Evolutionary conservation across 2,888 invertebrate species (phyloP).

Genomic region (Drosophila pegasa): DNA sequence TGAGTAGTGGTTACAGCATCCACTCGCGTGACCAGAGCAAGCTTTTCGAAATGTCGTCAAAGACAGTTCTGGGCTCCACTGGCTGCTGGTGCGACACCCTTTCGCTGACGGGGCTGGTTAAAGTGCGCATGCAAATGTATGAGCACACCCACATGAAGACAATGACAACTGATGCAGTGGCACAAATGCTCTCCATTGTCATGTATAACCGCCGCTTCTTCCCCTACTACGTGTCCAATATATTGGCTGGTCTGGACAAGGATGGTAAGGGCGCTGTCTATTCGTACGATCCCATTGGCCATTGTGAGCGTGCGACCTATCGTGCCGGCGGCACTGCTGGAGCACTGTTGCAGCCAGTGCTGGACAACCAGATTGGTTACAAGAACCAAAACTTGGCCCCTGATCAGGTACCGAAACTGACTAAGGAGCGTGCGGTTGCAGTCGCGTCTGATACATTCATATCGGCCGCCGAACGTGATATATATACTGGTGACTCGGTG

Average conservation of each 20-base stretch:
- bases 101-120: conserved; percentile 93
- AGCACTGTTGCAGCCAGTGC: conserved; percentile 94
- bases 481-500: conserved; percentile 97
- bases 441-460: conserved; percentile 98
- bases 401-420: conserved; percentile 86
- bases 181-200: conserved; percentile 98
- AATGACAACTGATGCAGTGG: conserved; percentile 96
- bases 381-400: conserved; percentile 90
- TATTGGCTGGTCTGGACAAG: conserved; percentile 96
- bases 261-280: conserved; percentile 97
- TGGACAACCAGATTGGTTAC: conserved; percentile 97
- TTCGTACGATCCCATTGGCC: conserved; percentile 99
- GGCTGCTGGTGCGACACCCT: conserved; percentile 99
- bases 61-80: conserved; percentile 95
- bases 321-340: conserved; percentile 97
- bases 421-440: conserved; percentile 92
- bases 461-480: conserved; percentile 98
- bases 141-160: conserved; percentile 96
- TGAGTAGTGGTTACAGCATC: conserved; percentile 96
- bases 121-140: conserved; percentile 97
- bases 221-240: conserved; percentile 98
- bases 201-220: conserved; percentile 99
- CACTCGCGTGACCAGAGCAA: conserved; percentile 95
- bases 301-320: conserved; percentile 93
- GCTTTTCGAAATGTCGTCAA: conserved; percentile 91